Evolutionary conservation across 2,888 invertebrate species (phyloP).

Genomic region (Nebria brevicollis): DNA sequence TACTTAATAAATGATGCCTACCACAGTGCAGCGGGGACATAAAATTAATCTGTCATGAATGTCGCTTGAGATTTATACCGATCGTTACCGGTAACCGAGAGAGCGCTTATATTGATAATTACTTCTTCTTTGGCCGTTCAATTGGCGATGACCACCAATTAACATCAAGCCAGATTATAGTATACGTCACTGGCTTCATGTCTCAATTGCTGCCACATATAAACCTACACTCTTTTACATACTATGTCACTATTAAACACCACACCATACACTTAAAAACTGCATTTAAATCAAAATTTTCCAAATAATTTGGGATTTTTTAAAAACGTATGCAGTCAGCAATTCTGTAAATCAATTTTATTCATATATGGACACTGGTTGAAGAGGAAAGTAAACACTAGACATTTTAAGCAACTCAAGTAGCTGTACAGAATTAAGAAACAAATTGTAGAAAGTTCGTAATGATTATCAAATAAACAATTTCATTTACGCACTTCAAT

Average conservation of each 20-base stretch:
- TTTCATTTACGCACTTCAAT: slow-evolving; percentile 36
- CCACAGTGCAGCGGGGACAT: slow-evolving; percentile 8
- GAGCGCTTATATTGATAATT: slow-evolving; percentile 15
- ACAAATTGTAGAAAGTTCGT: slow-evolving; percentile 35
- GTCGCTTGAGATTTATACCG: slow-evolving; percentile 19
- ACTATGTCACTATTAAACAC: too few species aligned
- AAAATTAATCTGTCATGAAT: slow-evolving; percentile 26
- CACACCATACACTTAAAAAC: too few species aligned
- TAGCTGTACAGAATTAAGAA: slow-evolving; percentile 26
- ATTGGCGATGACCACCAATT: slow-evolving; percentile 29
- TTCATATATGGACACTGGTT: slow-evolving; percentile 33
- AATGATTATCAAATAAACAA: slow-evolving; percentile 40
- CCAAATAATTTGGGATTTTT: too few species aligned
- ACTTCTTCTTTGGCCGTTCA: slow-evolving; percentile 2
- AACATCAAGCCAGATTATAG: slow-evolving; percentile 39
- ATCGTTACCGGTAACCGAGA: slow-evolving; percentile 21
- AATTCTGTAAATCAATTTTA: slow-evolving; percentile 35
- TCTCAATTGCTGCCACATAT: slow-evolving; percentile 23
- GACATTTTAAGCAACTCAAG: slow-evolving; percentile 35
- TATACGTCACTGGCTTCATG: slow-evolving; percentile 29
- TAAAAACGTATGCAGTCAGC: too few species aligned
- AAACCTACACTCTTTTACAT: too few species aligned
- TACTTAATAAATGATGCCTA: slow-evolving; percentile 18
- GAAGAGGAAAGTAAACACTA: slow-evolving; percentile 38
- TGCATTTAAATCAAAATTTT: too few species aligned